These are phyloP conservation scores for Acanthosepion esculentum DNA, from an alignment of 2,888 invertebrate species.

Conservation along the genomic window DNA sequence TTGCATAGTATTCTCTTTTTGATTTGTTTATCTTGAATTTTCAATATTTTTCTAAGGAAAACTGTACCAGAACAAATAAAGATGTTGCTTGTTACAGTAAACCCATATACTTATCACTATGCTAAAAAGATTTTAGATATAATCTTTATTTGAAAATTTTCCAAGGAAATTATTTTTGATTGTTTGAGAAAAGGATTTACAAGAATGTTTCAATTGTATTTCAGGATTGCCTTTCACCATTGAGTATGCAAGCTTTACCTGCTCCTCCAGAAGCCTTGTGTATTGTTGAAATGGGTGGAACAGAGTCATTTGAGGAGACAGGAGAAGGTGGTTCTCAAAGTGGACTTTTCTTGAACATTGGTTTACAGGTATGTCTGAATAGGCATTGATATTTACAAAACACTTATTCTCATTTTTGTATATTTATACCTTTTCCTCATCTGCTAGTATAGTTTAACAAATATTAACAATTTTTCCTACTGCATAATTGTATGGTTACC, in stretches of 20 bases:
- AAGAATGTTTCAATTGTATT: constrained; percentile 45
- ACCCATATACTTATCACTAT: too few relatives aligned
- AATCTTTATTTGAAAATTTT: not conserved
- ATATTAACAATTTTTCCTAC: too few relatives aligned
- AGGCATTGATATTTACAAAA: not conserved
- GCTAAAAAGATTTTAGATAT: not conserved
- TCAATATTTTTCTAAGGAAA: too few relatives aligned
- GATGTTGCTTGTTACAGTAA: too few relatives aligned
- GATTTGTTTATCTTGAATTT: too few relatives aligned
- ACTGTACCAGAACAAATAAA: too few relatives aligned
- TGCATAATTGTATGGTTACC: too few relatives aligned
- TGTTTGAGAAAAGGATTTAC: not conserved
- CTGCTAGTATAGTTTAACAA: not conserved
- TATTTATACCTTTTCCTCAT: not conserved
- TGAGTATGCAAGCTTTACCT: constrained; percentile 97
- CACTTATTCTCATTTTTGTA: not conserved
- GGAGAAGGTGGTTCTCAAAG: constrained; percentile 79
- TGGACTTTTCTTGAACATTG: constrained; percentile 94
- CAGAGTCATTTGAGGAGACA: constrained; percentile 80
- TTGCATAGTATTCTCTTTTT: too few relatives aligned
- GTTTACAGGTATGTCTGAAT: constrained; percentile 80
- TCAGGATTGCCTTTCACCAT: constrained; percentile 92
- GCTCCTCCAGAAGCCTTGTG: constrained; percentile 97
- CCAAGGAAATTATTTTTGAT: not conserved
- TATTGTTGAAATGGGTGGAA: constrained; percentile 85